phyloP scores from a whole-genome alignment of 1,140 invertebrate genomes.

The Euwallacea fornicatus region DNA sequence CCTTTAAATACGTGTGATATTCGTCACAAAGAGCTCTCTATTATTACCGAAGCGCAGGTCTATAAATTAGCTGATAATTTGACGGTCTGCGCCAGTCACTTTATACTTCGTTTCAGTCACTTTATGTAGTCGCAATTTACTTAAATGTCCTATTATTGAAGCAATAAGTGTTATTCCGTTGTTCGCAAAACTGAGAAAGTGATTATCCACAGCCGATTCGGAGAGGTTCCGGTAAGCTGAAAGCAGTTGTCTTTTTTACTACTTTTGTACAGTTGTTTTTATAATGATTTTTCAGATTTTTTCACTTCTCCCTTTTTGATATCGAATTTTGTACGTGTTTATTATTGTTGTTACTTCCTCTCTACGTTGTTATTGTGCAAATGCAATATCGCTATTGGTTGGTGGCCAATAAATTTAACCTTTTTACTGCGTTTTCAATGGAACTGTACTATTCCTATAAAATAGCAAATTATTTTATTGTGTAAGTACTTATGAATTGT shows the following conservation, averaged over 20 bases:
- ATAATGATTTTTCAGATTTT: neutral
- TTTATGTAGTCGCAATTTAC: neutral
- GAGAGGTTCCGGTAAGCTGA: neutral
- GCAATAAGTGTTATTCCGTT: neutral
- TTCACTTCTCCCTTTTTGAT: neutral
- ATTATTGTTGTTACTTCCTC: conserved; percentile 36
- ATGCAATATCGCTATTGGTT: conserved; percentile 26
- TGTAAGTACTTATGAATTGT: conserved; percentile 39
- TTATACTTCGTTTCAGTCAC: neutral
- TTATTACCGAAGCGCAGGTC: too few species aligned
- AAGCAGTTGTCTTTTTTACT: neutral
- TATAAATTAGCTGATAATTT: too few species aligned
- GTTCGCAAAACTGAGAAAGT: neutral
- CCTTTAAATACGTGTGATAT: neutral
- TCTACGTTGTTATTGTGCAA: conserved; percentile 27
- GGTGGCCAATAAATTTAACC: conserved; percentile 32
- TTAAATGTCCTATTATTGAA: neutral
- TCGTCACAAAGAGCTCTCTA: neutral
- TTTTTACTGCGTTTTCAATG: neutral
- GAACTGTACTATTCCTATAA: neutral
- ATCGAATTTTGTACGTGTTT: conserved; percentile 30
- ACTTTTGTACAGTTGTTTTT: neutral
- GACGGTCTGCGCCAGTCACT: too few species aligned
- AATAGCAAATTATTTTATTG: conserved; percentile 16
- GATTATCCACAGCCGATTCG: too few species aligned